Evolutionary conservation across 1,140 invertebrate genomes (phyloP), one percentile per base, ranked within the genome.

Genomic region (Babylonia areolata): DNA sequence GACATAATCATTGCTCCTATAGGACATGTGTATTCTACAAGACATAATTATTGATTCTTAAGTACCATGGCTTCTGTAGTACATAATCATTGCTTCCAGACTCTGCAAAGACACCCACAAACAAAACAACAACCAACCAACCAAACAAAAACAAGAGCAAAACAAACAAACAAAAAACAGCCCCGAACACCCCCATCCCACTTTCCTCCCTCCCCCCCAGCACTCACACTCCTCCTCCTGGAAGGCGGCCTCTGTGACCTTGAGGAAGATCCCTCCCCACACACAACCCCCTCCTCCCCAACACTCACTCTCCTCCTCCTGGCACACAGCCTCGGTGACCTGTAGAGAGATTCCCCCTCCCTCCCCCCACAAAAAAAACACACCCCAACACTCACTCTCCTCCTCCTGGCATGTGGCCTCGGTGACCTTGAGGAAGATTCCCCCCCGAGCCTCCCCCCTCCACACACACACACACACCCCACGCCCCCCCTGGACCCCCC

Each of bases 331-430:
- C 84, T 95, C 93, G 71, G 95, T 95, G 12, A 95, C 93, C 87
- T 93, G 95, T 17, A 95, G 88, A 87, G 95, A 95, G 6, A 95
- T 94, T 86, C 95, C 96, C 92, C 96, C 96, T 35, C 96, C 17
- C 64, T 12, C 64, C 5, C 17, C 64, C 17, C 5, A 5, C 17
- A 11, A 28, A 9, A 69, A 9, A 69, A 9, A 69, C n/a, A 31
- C 64, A 69, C 1, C 37, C 0, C 71, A 1, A 11, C 89, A 51
- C 81, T 90, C 46, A 51, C 46, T 88, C n/a, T n/a, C n/a, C 69
- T 90, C 89, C 87, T 92, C 86, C 89, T 88, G 86, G 90, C 83
- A 87, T 20, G 92, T 89, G 71, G 91, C 92, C 84, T 95, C 93
- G 71, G 95, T 95, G 12, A 95, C 93, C 87, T 93, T 95, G 15